Evolutionary conservation across 2,888 invertebrate species (phyloP).

Genomic region (Tetanocera ferruginea): DNA sequence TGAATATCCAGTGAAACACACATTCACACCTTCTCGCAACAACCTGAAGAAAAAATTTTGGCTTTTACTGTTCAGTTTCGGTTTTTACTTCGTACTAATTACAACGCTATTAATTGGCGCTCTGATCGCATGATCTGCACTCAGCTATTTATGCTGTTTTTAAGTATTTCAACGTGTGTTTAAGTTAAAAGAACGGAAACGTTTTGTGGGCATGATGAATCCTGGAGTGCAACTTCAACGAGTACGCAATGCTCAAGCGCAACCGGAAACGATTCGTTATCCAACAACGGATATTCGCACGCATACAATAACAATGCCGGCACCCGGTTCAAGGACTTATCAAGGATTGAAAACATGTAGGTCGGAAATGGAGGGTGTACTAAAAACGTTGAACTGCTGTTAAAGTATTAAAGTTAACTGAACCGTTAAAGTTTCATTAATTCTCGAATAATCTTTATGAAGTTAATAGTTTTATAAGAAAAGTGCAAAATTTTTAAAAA

Average conservation of each 20-base stretch:
- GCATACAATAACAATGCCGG: slow-evolving; percentile 48
- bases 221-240: slow-evolving; percentile 59
- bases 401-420: too few species aligned
- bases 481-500: too few species aligned
- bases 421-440: too few species aligned
- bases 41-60: slow-evolving; percentile 1
- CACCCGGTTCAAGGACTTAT: slow-evolving; percentile 53
- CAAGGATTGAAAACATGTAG: slow-evolving; percentile 61
- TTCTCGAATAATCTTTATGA: too few species aligned
- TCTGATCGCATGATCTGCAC: slow-evolving; percentile 13
- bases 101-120: slow-evolving; percentile 26
- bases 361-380: slow-evolving; percentile 22
- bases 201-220: slow-evolving; percentile 54
- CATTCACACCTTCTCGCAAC: slow-evolving; percentile 16
- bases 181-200: background rate
- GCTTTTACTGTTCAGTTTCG: slow-evolving; percentile 40
- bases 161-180: background rate
- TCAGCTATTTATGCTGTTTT: background rate
- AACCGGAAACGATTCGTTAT: slow-evolving; percentile 46
- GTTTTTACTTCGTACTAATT: slow-evolving; percentile 40
- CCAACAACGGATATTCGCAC: slow-evolving; percentile 54
- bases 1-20: slow-evolving; percentile 27
- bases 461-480: too few species aligned
- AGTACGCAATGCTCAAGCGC: slow-evolving; percentile 49
- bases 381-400: too few species aligned